A percentile compares a stretch with the other conserved stretches of the same genome.
Conservation (phyloP, 2,888 invertebrate species). For the Colostygia pectinataria region DNA sequence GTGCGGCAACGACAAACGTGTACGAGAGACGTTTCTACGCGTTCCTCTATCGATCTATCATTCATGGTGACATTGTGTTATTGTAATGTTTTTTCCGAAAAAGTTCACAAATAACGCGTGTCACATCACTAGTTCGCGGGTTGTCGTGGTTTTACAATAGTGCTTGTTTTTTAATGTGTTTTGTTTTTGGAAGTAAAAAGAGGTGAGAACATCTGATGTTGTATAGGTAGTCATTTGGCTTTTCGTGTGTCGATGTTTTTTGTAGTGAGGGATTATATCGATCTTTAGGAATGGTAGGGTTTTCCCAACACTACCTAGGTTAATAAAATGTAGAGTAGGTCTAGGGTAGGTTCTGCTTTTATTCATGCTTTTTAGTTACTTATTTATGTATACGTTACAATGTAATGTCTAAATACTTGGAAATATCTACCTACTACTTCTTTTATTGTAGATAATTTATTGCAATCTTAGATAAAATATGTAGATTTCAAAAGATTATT, state of each 20-base stretch:
- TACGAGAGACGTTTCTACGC: constrained; percentile 45
- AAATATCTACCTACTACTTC: too few relatives aligned
- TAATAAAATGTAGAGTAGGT: too few relatives aligned
- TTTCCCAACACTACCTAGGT: constrained; percentile 6
- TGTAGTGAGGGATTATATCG: not conserved
- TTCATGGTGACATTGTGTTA: constrained; percentile 57
- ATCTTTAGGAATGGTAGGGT: not conserved
- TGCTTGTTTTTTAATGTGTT: constrained; percentile 30
- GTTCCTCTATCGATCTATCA: constrained; percentile 55
- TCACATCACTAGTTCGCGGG: constrained; percentile 46
- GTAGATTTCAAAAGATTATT: too few relatives aligned
- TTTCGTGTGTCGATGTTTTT: constrained; percentile 1
- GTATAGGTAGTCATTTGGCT: constrained; percentile 2
- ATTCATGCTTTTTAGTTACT: too few relatives aligned
- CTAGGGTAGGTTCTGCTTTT: too few relatives aligned
- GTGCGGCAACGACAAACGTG: constrained; percentile 57
- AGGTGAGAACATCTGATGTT: constrained; percentile 44
- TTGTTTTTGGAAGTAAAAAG: constrained; percentile 50
- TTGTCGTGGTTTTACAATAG: constrained; percentile 48
- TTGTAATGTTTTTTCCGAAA: constrained; percentile 65
- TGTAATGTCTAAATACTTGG: too few relatives aligned
- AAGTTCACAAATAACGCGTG: constrained; percentile 59
- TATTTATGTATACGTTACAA: too few relatives aligned
- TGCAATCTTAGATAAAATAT: too few relatives aligned
- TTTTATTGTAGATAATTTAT: too few relatives aligned